Evolutionary conservation across 2,888 invertebrate species (phyloP).

Genomic region (Pomacea canaliculata): DNA sequence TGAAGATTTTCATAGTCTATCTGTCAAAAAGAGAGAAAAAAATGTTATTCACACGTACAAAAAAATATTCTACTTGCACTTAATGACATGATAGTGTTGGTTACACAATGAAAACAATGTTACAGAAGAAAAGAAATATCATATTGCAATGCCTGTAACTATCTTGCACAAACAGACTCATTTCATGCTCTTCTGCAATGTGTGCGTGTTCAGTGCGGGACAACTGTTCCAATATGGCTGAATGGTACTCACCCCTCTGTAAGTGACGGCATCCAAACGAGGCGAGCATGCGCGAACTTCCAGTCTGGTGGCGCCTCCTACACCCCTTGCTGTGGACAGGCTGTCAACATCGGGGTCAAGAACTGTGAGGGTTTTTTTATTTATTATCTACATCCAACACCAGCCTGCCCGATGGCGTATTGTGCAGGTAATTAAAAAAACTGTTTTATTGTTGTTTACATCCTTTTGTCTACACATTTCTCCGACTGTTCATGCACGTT

Average conservation of each 20-base stretch:
- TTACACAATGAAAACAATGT: too few relatives aligned
- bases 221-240: constrained; percentile 33
- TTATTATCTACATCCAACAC: constrained; percentile 21
- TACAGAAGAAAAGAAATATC: too few relatives aligned
- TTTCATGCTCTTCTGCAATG: not conserved
- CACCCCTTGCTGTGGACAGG: constrained; percentile 13
- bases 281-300: constrained; percentile 20
- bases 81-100: too few relatives aligned
- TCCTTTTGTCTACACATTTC: too few relatives aligned
- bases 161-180: not conserved
- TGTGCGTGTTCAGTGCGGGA: constrained; percentile 25
- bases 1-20: too few relatives aligned
- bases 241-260: constrained; percentile 25
- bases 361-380: constrained; percentile 23
- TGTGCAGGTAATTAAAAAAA: constrained; percentile 14
- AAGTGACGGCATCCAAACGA: constrained; percentile 13
- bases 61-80: too few relatives aligned
- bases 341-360: constrained; percentile 19
- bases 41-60: too few relatives aligned
- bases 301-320: not conserved
- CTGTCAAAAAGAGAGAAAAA: too few relatives aligned
- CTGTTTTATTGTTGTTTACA: too few relatives aligned
- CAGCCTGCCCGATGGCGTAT: constrained; percentile 21
- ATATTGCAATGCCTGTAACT: too few relatives aligned
- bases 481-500: not conserved